Evolutionary conservation across 2,113 vertebrate genomes (phyloP).

Genomic region (Crocuta crocuta): DNA sequence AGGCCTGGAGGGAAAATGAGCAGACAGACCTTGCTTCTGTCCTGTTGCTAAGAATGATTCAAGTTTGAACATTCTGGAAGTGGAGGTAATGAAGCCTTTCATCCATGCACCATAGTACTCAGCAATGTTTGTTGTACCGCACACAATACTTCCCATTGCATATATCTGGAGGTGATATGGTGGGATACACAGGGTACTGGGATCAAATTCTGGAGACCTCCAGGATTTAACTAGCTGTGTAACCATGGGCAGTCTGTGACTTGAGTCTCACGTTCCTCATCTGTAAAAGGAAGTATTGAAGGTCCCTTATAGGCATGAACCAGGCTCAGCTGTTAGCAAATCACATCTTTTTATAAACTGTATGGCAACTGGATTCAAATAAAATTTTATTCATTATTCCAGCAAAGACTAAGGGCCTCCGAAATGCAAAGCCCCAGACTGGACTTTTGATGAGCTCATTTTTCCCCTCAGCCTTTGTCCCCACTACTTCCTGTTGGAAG

Average conservation of each 20-base stretch:
- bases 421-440: not conserved
- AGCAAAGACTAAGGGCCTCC: not conserved
- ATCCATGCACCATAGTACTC: not conserved
- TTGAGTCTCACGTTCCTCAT: not conserved
- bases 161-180: not conserved
- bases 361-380: not conserved
- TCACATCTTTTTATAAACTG: not conserved
- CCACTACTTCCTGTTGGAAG: not conserved
- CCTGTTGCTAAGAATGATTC: not conserved
- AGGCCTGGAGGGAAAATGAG: not conserved
- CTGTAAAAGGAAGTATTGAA: conserved; percentile 32
- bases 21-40: not conserved
- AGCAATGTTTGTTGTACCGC: not conserved
- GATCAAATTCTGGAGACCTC: not conserved
- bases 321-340: not conserved
- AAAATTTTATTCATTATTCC: conserved; percentile 1
- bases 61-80: not conserved
- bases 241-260: not conserved
- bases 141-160: not conserved
- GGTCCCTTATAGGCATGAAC: not conserved
- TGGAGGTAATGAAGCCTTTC: not conserved
- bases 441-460: not conserved
- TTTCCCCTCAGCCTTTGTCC: not conserved
- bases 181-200: not conserved
- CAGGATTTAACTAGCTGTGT: not conserved